Percentiles rank a stretch among this genome's conserved stretches.
Evolutionary conservation across 2,797 vertebrate genomes (phyloP).

Genomic region (Acanthornis magna): DNA sequence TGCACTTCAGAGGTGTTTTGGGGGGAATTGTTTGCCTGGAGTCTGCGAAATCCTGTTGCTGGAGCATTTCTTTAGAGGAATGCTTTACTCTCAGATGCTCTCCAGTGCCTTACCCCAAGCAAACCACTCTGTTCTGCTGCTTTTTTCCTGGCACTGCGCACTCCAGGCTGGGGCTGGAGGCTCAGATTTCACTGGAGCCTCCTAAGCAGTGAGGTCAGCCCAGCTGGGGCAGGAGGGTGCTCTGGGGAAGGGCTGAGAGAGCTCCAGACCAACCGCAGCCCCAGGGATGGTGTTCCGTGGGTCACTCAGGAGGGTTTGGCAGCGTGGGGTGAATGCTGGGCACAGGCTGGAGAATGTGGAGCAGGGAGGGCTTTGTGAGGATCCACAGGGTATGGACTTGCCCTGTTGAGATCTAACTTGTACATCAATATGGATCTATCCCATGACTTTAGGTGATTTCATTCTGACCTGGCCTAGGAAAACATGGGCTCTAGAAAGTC

Average conservation of each 20-base stretch:
- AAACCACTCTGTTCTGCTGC: background rate
- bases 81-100: background rate
- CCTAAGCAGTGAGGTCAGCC: background rate
- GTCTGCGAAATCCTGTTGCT: background rate
- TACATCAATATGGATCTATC: background rate
- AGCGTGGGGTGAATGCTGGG: fast-evolving
- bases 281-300: background rate
- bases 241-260: fast-evolving
- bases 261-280: background rate
- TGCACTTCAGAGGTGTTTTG: background rate
- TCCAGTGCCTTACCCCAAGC: background rate
- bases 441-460: background rate
- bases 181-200: background rate
- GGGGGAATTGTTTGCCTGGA: background rate
- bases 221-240: background rate
- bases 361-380: background rate
- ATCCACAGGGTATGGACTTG: background rate
- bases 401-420: background rate
- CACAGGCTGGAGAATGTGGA: background rate
- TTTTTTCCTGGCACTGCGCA: background rate
- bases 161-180: background rate
- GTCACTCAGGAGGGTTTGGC: background rate
- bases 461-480: background rate
- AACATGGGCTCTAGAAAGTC: background rate
- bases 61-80: background rate